phyloP scores from a whole-genome alignment of 1,140 invertebrate genomes.

The Teleopsis dalmanni region DNA sequence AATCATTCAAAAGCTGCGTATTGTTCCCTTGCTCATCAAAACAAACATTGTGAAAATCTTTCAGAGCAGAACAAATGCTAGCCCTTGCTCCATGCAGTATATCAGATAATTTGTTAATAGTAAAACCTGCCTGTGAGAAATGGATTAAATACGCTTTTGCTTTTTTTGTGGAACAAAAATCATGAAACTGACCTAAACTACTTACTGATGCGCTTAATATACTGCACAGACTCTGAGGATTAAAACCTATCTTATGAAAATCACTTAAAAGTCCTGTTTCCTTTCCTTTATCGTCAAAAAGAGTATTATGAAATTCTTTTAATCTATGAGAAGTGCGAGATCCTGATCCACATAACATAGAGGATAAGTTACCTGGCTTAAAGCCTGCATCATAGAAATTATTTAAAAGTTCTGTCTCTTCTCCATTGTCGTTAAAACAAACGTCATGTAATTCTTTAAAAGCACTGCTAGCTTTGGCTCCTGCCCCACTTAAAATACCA shows the following conservation, averaged over 20 bases:
- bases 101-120: conserved; percentile 19
- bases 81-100: conserved; percentile 25
- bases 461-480: conserved; percentile 19
- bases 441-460: conserved; percentile 22
- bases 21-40: conserved; percentile 23
- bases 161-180: conserved; percentile 27
- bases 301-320: conserved; percentile 10
- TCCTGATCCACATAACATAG: conserved; percentile 23
- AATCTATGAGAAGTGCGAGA: conserved; percentile 17
- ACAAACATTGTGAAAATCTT: conserved; percentile 33
- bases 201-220: conserved; percentile 18
- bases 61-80: conserved; percentile 27
- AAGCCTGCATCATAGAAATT: conserved; percentile 21
- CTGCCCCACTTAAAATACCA: conserved; percentile 24
- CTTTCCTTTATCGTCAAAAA: conserved; percentile 22
- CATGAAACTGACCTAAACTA: conserved; percentile 24
- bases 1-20: conserved; percentile 25
- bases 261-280: conserved; percentile 23
- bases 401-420: conserved; percentile 18
- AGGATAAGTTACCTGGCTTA: conserved; percentile 22
- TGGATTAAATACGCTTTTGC: conserved; percentile 19
- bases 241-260: conserved; percentile 28
- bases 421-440: conserved; percentile 22
- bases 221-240: conserved; percentile 18
- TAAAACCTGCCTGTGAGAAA: conserved; percentile 26